Percentiles rank a stretch among this genome's conserved stretches.
Conservation (phyloP, 2,113 vertebrate species). For the Ovis aries region ARS-UI_Ramb_v3.0 NC_056054.1:101495501-101496000, state of each 20-base stretch:
- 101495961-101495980: not conserved
- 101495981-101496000: not conserved
- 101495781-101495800: not conserved
- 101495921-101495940: not conserved
- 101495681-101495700: not conserved
- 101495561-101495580: not conserved
- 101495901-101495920: not conserved
- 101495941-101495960: not conserved
- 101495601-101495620: rapidly evolving
- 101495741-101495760: not conserved
- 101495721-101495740: not conserved
- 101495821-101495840: not conserved
- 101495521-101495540: constrained; percentile 39
- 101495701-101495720: not conserved
- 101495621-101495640: no score
- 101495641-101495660: not conserved
- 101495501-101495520: constrained; percentile 62
- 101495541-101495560: constrained; percentile 40
- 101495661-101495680: not conserved
- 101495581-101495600: not conserved
- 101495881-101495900: not conserved
- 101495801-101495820: not conserved
- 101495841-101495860: not conserved
- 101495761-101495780: not conserved
- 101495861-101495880: not conserved